Conservation (phyloP, 2,888 invertebrate species). For the Leucophenga montana region DNA sequence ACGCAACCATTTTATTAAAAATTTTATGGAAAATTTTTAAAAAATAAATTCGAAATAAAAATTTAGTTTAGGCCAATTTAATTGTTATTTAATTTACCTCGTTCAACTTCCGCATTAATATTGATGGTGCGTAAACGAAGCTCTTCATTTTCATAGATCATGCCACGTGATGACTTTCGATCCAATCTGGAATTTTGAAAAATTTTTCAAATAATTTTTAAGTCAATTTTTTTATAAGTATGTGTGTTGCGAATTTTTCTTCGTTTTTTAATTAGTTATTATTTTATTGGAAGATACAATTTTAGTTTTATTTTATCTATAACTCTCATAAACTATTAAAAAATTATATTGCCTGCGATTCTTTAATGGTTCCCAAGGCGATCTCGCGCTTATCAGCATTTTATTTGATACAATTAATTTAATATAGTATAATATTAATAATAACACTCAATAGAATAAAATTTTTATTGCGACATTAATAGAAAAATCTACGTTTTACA, state of each 20-base stretch:
- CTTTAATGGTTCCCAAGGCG: conserved; percentile 59
- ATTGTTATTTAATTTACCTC: conserved; percentile 77
- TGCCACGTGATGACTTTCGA: conserved; percentile 91
- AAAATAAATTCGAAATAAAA: not conserved
- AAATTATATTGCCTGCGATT: conserved; percentile 51
- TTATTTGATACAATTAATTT: conserved; percentile 21
- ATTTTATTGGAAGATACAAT: not conserved
- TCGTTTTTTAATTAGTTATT: too few species aligned
- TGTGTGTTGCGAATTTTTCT: too few species aligned
- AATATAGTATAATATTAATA: not conserved
- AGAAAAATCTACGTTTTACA: not conserved
- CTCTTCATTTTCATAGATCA: conserved; percentile 96
- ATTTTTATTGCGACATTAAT: not conserved
- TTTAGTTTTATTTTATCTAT: not conserved
- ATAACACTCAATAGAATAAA: conserved; percentile 10
- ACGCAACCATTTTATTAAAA: conserved; percentile 1
- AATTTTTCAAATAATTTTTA: too few species aligned
- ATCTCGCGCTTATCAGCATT: conserved; percentile 54
- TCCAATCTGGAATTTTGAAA: conserved; percentile 79
- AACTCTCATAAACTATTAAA: conserved; percentile 7
- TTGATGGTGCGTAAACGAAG: conserved; percentile 90
- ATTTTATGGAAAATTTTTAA: too few species aligned
- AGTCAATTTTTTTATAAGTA: too few species aligned
- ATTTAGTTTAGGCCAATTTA: conserved; percentile 24
- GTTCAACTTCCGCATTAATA: conserved; percentile 93